Percentiles rank a stretch among this genome's conserved stretches.
phyloP scores from a whole-genome alignment of 2,113 vertebrate species.

The Myotis davidii region DNA sequence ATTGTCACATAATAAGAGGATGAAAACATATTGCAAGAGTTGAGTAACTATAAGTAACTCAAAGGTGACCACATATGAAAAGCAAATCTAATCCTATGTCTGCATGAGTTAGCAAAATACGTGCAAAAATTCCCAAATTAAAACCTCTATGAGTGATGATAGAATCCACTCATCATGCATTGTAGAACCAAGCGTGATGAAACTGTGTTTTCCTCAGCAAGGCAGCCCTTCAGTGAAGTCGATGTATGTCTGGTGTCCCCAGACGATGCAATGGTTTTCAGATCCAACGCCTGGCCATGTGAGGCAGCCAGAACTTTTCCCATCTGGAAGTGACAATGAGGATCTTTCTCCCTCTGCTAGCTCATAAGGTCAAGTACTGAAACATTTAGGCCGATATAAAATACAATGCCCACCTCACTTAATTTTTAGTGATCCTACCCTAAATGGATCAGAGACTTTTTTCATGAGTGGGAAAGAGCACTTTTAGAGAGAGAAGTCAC shows the following conservation, averaged over 20 bases:
- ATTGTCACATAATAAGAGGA: background rate
- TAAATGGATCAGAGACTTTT: slow-evolving; percentile 8
- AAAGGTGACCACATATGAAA: background rate
- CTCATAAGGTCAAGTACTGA: background rate
- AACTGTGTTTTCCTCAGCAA: background rate
- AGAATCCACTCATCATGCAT: background rate
- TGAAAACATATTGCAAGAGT: background rate
- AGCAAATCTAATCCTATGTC: background rate
- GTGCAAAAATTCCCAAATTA: background rate
- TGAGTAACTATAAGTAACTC: slow-evolving; percentile 7
- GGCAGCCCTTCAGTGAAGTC: background rate
- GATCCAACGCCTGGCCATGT: slow-evolving; percentile 6
- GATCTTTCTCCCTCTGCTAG: background rate
- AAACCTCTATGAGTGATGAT: background rate
- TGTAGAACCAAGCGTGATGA: background rate
- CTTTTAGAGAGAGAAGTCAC: background rate
- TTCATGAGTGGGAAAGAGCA: background rate
- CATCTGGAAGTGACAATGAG: slow-evolving; percentile 33
- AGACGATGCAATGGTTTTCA: slow-evolving; percentile 14
- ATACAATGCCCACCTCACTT: background rate
- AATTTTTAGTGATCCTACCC: background rate
- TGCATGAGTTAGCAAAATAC: background rate
- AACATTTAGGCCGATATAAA: background rate
- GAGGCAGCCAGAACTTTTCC: slow-evolving; percentile 37
- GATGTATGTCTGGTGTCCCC: background rate